Percentiles rank a stretch among this genome's conserved stretches.
Evolutionary conservation across 2,113 vertebrate species (phyloP).

Genomic region (Oryzias javanicus): DNA sequence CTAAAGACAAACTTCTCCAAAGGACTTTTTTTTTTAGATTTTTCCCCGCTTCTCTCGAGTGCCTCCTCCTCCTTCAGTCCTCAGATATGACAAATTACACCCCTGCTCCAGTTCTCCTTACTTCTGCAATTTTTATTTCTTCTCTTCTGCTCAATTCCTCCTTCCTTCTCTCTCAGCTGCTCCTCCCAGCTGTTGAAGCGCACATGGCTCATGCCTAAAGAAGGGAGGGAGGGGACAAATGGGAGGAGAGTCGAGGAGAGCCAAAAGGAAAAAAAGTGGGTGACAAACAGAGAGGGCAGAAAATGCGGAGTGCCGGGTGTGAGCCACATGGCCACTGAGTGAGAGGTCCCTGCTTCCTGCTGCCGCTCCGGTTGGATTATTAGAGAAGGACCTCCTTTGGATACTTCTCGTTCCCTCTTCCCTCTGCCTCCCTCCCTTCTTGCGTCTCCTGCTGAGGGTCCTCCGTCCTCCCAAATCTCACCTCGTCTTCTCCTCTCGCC

Average conservation of each 20-base stretch:
- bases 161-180: slow-evolving; percentile 58
- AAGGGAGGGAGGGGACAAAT: slow-evolving; percentile 66
- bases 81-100: slow-evolving; percentile 35
- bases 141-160: slow-evolving; percentile 16
- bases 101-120: slow-evolving; percentile 27
- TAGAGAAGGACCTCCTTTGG: slow-evolving; percentile 55
- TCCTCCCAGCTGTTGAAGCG: slow-evolving; percentile 81
- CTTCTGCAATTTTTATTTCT: slow-evolving; percentile 22
- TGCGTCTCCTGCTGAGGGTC: slow-evolving; percentile 32
- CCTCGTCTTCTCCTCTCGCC: slow-evolving; percentile 56
- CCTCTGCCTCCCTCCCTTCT: slow-evolving; percentile 30
- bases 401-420: slow-evolving; percentile 46
- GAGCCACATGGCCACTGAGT: slow-evolving; percentile 82
- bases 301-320: slow-evolving; percentile 67
- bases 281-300: slow-evolving; percentile 57
- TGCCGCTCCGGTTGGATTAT: slow-evolving; percentile 70
- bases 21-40: not conserved
- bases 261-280: slow-evolving; percentile 60
- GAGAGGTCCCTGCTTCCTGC: slow-evolving; percentile 74
- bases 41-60: not conserved
- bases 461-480: slow-evolving; percentile 47
- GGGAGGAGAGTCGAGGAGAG: slow-evolving; percentile 68
- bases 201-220: slow-evolving; percentile 83
- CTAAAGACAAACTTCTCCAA: not conserved
- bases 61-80: slow-evolving; percentile 1